Percentiles rank a stretch among this genome's conserved stretches.
Evolutionary conservation across 1,140 invertebrate species (phyloP).

Genomic region (Brachionus calyciflorus): DNA sequence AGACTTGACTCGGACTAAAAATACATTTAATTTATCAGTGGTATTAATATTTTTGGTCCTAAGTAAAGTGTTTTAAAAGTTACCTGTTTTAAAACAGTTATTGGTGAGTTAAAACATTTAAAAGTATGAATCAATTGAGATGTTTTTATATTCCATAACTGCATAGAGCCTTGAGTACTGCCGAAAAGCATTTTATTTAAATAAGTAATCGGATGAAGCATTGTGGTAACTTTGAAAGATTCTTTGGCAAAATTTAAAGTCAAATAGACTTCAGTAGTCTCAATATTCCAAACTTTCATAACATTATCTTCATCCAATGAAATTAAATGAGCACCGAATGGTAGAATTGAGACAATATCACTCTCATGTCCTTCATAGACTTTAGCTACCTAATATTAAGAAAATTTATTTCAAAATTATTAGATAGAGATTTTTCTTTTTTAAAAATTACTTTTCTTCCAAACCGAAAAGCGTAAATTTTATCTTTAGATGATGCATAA

Average conservation of each 20-base stretch:
- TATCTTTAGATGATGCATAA: slow-evolving; percentile 70
- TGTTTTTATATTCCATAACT: slow-evolving; percentile 84
- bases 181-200: slow-evolving; percentile 90
- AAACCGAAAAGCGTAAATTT: slow-evolving; percentile 80
- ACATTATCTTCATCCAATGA: slow-evolving; percentile 76
- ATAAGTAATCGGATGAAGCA: slow-evolving; percentile 86
- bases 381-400: slow-evolving; percentile 69
- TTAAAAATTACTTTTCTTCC: slow-evolving; percentile 70
- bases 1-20: too few relatives aligned
- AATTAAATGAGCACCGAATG: slow-evolving; percentile 80
- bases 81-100: slow-evolving; percentile 71
- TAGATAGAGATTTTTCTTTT: too few relatives aligned
- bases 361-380: slow-evolving; percentile 73
- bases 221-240: slow-evolving; percentile 29
- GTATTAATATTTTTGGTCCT: too few relatives aligned
- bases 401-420: slow-evolving; percentile 38
- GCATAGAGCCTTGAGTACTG: slow-evolving; percentile 78
- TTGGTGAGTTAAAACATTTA: slow-evolving; percentile 70
- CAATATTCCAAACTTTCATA: slow-evolving; percentile 81
- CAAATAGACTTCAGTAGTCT: slow-evolving; percentile 68
- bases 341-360: slow-evolving; percentile 74
- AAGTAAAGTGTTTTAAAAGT: too few relatives aligned
- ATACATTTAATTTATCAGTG: too few relatives aligned
- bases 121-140: slow-evolving; percentile 70
- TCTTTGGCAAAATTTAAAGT: slow-evolving; percentile 56